Conservation (phyloP, 2,113 vertebrate species). For the Aegithalos caudatus region DNA sequence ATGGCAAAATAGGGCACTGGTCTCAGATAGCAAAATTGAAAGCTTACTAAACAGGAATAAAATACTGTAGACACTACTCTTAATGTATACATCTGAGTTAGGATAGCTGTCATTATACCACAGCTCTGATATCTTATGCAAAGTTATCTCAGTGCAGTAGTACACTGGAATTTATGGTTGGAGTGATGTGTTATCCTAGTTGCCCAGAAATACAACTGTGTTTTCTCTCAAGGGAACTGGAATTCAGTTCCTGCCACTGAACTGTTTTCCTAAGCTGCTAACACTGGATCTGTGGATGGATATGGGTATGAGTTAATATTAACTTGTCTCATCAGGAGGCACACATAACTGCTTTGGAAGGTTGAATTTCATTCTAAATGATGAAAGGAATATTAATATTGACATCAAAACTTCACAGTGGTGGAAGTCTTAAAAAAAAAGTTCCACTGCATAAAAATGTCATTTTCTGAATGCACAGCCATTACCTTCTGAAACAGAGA, state of each 20-base stretch:
- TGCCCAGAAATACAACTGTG: background rate
- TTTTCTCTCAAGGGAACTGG: background rate
- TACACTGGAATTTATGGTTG: background rate
- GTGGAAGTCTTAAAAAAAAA: background rate
- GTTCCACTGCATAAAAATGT: background rate
- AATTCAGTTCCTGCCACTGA: background rate
- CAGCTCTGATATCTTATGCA: background rate
- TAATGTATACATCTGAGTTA: background rate
- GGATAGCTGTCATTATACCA: background rate
- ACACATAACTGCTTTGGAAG: background rate
- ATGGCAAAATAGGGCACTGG: background rate
- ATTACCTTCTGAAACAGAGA: slow-evolving; percentile 81
- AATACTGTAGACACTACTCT: background rate
- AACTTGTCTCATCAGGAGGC: background rate
- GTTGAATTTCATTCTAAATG: background rate
- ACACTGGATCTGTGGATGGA: background rate
- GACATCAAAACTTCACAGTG: background rate
- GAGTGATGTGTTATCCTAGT: background rate
- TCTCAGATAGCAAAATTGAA: background rate
- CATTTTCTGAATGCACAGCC: background rate
- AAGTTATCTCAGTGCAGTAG: background rate
- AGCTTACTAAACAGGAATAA: background rate
- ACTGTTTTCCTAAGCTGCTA: background rate
- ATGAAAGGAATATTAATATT: background rate
- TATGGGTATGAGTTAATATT: background rate